Conservation (phyloP, 2,797 vertebrate genomes). For the Pseudotriccus pelzelni region DNA sequence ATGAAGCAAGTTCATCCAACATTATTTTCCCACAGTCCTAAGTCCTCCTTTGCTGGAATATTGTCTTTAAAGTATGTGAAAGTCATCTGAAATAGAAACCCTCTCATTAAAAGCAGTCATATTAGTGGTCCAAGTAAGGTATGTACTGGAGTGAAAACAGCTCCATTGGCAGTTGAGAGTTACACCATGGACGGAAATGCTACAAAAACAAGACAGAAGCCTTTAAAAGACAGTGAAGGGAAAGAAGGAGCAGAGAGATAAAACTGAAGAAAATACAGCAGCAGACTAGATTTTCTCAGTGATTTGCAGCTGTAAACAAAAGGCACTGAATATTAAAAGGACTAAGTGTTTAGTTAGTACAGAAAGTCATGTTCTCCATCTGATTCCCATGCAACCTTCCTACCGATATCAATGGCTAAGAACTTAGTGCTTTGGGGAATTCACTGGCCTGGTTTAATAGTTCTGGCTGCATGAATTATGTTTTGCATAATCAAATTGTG, state of each 20-base stretch:
- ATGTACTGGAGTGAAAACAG: neutral
- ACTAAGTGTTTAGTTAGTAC: neutral
- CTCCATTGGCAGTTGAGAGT: neutral
- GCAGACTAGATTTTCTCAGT: neutral
- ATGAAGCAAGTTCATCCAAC: neutral
- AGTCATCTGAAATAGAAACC: neutral
- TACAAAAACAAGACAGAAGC: neutral
- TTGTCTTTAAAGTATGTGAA: neutral
- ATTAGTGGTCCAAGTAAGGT: neutral
- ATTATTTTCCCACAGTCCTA: neutral
- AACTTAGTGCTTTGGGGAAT: neutral
- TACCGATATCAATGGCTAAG: accelerated
- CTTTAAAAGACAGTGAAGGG: neutral
- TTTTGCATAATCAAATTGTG: neutral
- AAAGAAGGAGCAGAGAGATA: neutral
- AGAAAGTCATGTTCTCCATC: neutral
- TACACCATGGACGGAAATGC: neutral
- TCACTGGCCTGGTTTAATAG: neutral
- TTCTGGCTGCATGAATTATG: neutral
- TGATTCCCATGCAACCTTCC: neutral
- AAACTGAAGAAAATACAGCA: neutral
- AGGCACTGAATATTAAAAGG: neutral
- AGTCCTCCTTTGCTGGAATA: neutral
- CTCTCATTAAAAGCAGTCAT: neutral
- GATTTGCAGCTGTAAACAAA: neutral